Conservation (phyloP, 2,113 vertebrate genomes). For the Scopus umbretta region DNA sequence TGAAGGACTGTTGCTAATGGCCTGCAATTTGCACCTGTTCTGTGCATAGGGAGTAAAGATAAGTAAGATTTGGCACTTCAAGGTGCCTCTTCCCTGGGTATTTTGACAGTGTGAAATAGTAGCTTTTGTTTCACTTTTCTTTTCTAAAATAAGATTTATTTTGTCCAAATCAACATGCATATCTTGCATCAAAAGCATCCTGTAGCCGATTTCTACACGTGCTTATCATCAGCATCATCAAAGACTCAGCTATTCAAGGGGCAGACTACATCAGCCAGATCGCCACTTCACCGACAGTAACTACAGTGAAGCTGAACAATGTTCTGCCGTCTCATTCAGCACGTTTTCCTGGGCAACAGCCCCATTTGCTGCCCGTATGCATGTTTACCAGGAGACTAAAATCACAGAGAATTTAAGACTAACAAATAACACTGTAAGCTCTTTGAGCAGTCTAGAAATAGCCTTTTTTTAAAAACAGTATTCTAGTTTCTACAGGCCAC, state of each 20-base stretch:
- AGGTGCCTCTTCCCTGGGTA: background rate
- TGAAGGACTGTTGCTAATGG: background rate
- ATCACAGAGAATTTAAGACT: background rate
- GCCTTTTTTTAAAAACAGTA: background rate
- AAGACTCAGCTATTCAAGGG: background rate
- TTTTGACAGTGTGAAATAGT: background rate
- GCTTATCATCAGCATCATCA: background rate
- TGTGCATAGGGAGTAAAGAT: background rate
- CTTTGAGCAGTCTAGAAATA: background rate
- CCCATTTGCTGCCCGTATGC: background rate
- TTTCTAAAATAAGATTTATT: background rate
- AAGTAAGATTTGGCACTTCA: background rate
- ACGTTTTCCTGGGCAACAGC: background rate
- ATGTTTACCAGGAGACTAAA: background rate
- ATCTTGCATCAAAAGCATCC: background rate
- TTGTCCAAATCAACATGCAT: background rate
- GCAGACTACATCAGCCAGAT: background rate
- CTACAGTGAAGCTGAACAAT: background rate
- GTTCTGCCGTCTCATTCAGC: background rate
- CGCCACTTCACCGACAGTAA: background rate
- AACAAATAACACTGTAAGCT: background rate
- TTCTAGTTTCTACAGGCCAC: background rate
- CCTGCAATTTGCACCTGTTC: background rate
- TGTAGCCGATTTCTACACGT: background rate
- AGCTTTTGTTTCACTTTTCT: background rate